Percentiles rank a stretch among this genome's conserved stretches.
Conservation (phyloP, 2,888 invertebrate species). For the Lydus trimaculatus region DNA sequence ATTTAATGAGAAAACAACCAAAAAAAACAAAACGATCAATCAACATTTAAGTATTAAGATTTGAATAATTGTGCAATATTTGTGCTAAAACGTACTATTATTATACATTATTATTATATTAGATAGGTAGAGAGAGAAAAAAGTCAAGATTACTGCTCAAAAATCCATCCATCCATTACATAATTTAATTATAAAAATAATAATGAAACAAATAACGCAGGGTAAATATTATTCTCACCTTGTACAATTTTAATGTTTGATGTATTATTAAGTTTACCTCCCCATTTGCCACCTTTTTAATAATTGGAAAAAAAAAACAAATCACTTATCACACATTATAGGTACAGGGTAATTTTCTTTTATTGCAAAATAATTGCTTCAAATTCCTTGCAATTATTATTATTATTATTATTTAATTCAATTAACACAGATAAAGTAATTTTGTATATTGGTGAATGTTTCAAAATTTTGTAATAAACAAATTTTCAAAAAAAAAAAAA, state of each 20-base stretch:
- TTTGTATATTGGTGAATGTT: slow-evolving; percentile 2
- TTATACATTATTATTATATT: slow-evolving; percentile 3
- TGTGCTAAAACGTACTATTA: slow-evolving; percentile 11
- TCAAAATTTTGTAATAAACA: neutral
- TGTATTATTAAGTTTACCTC: neutral
- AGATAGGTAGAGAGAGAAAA: slow-evolving; percentile 23
- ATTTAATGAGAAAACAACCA: neutral
- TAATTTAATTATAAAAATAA: slow-evolving; percentile 55
- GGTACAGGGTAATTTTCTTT: neutral
- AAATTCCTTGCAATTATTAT: neutral
- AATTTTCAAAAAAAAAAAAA: neutral
- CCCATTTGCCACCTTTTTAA: neutral
- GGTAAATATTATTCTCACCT: slow-evolving; percentile 46
- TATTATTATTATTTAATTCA: neutral
- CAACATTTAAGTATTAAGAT: slow-evolving; percentile 2
- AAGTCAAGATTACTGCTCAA: slow-evolving; percentile 55
- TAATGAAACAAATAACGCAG: slow-evolving; percentile 54
- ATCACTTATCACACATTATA: neutral
- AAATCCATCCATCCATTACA: slow-evolving; percentile 37
- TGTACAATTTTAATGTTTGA: slow-evolving; percentile 7
- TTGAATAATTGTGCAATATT: slow-evolving; percentile 8
- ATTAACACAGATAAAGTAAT: slow-evolving; percentile 4
- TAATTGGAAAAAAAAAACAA: neutral
- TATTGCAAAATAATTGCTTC: neutral
- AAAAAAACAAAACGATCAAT: neutral